Evolutionary conservation across 2,888 invertebrate genomes (phyloP).

Genomic region (Philaethria dido): DNA sequence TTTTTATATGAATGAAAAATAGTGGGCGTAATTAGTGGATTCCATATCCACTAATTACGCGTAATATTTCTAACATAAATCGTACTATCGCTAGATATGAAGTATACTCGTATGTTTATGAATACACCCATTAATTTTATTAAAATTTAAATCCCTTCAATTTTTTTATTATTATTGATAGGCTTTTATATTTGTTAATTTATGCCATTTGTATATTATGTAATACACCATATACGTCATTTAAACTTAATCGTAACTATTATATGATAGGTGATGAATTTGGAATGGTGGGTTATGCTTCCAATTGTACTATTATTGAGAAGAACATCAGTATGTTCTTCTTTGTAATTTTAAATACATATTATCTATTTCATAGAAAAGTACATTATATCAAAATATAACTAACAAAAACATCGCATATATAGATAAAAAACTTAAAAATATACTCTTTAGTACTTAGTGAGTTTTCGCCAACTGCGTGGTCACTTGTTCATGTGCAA

Average conservation of each 20-base stretch:
- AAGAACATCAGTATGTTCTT: not conserved
- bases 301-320: not conserved
- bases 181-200: no score
- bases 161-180: no score
- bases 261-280: not conserved
- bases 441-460: no score
- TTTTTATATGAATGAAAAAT: no score
- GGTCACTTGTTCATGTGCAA: not conserved
- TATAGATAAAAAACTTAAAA: not conserved
- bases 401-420: not conserved
- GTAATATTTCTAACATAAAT: no score
- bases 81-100: no score
- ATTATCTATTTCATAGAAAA: not conserved
- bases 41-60: no score
- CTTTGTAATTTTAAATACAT: not conserved
- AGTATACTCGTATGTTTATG: no score
- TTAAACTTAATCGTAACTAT: not conserved
- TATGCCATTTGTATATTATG: not conserved
- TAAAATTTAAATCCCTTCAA: not conserved
- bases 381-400: not conserved
- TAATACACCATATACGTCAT: not conserved
- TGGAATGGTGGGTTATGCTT: slow-evolving; percentile 3
- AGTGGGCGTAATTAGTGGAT: no score
- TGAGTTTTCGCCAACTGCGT: no score
- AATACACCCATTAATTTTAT: no score